Conservation (phyloP, 2,113 vertebrate species). For the Halichoeres trimaculatus region DNA sequence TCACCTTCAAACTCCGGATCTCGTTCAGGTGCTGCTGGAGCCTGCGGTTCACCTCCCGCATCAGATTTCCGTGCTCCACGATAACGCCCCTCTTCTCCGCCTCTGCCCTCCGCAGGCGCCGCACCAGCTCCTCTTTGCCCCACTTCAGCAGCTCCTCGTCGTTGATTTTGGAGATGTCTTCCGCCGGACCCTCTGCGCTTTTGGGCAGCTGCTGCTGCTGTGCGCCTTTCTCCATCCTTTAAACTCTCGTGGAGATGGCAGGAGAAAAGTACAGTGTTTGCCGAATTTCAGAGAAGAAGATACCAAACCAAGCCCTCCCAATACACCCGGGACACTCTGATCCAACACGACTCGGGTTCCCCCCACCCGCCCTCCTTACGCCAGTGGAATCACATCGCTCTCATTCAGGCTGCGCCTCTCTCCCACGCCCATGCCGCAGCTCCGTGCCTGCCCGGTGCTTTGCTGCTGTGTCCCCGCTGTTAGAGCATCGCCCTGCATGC, state of each 20-base stretch:
- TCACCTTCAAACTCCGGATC: slow-evolving; percentile 96
- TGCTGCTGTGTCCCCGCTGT: slow-evolving; percentile 18
- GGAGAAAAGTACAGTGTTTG: slow-evolving; percentile 31
- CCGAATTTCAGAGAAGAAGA: slow-evolving; percentile 28
- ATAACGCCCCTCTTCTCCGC: slow-evolving; percentile 97
- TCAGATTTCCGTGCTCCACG: slow-evolving; percentile 96
- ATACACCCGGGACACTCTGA: slow-evolving; percentile 36
- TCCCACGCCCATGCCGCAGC: slow-evolving; percentile 60
- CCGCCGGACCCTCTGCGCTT: slow-evolving; percentile 74
- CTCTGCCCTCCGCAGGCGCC: slow-evolving; percentile 91
- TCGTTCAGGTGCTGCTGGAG: slow-evolving; percentile 96
- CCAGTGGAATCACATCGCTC: slow-evolving; percentile 47
- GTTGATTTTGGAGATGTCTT: slow-evolving; percentile 91
- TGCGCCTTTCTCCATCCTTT: slow-evolving; percentile 75
- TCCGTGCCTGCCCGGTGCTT: slow-evolving; percentile 19
- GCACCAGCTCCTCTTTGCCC: slow-evolving; percentile 95
- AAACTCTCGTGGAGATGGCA: slow-evolving; percentile 23
- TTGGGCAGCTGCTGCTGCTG: slow-evolving; percentile 65
- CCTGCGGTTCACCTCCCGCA: slow-evolving; percentile 96
- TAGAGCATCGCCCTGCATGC: slow-evolving; percentile 43
- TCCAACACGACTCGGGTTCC: slow-evolving; percentile 36
- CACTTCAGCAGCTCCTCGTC: slow-evolving; percentile 94
- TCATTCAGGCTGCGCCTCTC: slow-evolving; percentile 23
- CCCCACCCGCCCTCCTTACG: slow-evolving; percentile 17
- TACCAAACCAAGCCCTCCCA: slow-evolving; percentile 21